Base-by-base conservation (phyloP, 1,140 invertebrate genomes). In the Octopus sinensis region DNA sequence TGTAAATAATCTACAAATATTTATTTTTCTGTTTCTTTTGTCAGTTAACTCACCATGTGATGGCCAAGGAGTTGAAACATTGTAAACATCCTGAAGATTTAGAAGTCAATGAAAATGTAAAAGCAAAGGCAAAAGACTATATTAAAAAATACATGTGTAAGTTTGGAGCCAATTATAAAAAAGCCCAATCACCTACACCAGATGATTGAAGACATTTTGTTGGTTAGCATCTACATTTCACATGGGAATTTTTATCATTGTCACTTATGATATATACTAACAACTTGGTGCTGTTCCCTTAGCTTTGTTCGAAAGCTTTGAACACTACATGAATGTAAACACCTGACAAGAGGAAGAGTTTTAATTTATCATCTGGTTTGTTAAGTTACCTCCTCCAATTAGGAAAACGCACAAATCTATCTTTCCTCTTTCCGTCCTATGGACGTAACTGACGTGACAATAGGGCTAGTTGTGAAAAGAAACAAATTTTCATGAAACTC, bases 71-170 rank as follows among this genome's bases (percentile, higher is more conserved):
- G 90, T 90, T 97, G 88, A 97, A 97, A 87, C 96, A 98, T 87
- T 96, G 96, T 87, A 94, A 95, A 80, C 94, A 94, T 80, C 94
- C 96, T 0, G 96, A 97, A 86, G 95, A 96, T 85, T 89, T 98
- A 54, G 93, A 95, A 84, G 96, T 96, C 84, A 97, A 96, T 83
- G 96, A 98, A 81, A 97, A 95, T 83, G 97, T 98, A 0, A 98
- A 98, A 92, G 96, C 96, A 4, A 91, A 91, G 81, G 90, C 90
- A 30, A 95, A 95, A 89, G 97, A 97, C 90, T 99, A 96, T 91
- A 95, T 99, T 43, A 94, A 94, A 85, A 98, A 97, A 89, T 99
- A 98, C 89, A 99, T 99, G 97, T 93, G 93, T 9, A 97, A 97
- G 91, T 98, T 96, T 91, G 96, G 92, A 9, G 79, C 88, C 13